Evolutionary conservation across 2,797 vertebrate genomes (phyloP), one percentile per base, ranked within the genome.

Genomic region (Oreortyx pictus): DNA sequence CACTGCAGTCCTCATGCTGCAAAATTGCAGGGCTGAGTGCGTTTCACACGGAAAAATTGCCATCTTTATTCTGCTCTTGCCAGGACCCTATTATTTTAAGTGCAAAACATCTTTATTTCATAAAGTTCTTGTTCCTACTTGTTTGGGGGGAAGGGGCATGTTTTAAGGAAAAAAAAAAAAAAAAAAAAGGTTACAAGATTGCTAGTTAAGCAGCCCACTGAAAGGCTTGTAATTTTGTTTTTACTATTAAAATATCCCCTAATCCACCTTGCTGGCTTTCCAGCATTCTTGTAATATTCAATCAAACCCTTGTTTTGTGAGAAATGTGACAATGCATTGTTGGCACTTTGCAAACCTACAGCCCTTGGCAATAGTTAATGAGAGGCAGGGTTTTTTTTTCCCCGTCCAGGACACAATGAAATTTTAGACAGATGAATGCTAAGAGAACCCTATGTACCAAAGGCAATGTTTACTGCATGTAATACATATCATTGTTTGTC

Each of bases 401-500:
- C 81, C 83, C 3, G 20, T 97, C 93, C 95, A 94, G 96, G 96
- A 95, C 96, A 96, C 96, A 94, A 96, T 97, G 97, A 97, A 95
- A 98, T 97, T 97, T 97, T 96, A 97, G 97, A 97, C 96, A 97
- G 97, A 97, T 97, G 97, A 97, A 97, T 97, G 95, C 96, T 97
- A 95, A 96, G 93, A 97, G 94, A 98, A 89, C 95, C 96, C 89
- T 93, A 18, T 96, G 97, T 97, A 97, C 97, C 96, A 96, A 98
- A 97, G 97, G 97, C 97, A 96, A 96, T 98, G 97, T 98, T 98
- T 98, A 96, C 97, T 96, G 97, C 97, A 97, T 97, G 97, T 97
- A 97, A 98, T 97, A 97, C 97, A 97, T 98, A 98, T 97, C 97
- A 97, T 97, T 97, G 97, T 98, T 98, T 98, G 98, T 98, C 98